Percentiles rank a stretch among this genome's conserved stretches.
phyloP scores from a whole-genome alignment of 1,140 invertebrate species.

The Drosophila truncata region DNA sequence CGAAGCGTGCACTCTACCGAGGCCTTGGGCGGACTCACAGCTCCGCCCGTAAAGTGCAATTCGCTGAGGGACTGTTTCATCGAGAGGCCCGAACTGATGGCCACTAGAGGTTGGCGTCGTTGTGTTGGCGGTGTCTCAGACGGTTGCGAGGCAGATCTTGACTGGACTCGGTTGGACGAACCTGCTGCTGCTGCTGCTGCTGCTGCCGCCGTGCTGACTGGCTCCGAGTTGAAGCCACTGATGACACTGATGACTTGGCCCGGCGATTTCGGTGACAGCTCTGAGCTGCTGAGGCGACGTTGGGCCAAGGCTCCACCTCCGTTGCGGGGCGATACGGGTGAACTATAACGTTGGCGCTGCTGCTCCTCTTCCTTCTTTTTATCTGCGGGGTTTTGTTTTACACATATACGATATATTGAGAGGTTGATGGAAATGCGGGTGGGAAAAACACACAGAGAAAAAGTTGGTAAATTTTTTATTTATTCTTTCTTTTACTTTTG shows the following conservation, averaged over 20 bases:
- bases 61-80: conserved; percentile 82
- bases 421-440: conserved; percentile 19
- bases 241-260: conserved; percentile 21
- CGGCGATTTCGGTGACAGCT: conserved; percentile 59
- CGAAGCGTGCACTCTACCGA: conserved; percentile 51
- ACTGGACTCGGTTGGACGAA: not conserved
- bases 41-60: conserved; percentile 67
- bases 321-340: conserved; percentile 49
- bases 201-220: too few species aligned
- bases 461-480: not conserved
- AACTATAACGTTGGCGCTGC: conserved; percentile 60
- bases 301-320: conserved; percentile 8
- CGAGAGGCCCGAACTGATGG: conserved; percentile 58
- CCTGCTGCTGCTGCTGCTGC: conserved; percentile 1
- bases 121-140: conserved; percentile 49
- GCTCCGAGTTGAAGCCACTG: conserved; percentile 62
- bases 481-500: not conserved
- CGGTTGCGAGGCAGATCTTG: conserved; percentile 53
- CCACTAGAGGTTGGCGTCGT: conserved; percentile 59
- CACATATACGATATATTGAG: conserved; percentile 24
- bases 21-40: conserved; percentile 46
- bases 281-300: conserved; percentile 60
- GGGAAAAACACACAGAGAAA: conserved; percentile 31
- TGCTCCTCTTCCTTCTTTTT: conserved; percentile 81
- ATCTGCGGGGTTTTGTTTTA: conserved; percentile 47